Conservation (phyloP, 2,113 vertebrate species). For the Lamprologus sp. region DNA sequence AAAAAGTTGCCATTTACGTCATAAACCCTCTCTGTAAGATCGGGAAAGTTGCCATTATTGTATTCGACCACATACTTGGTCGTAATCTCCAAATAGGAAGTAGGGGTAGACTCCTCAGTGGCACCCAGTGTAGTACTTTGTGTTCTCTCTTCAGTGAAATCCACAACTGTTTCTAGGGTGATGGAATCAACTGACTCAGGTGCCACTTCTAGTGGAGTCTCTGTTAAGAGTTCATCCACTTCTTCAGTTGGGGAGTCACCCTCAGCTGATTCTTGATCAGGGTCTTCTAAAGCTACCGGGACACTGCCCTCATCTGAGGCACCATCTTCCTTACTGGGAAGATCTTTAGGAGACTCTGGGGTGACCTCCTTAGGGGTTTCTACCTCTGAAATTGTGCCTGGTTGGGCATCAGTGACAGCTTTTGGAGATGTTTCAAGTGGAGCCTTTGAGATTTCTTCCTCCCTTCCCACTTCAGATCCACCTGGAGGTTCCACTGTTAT, state of each 20-base stretch:
- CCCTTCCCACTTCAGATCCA: neutral
- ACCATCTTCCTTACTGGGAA: neutral
- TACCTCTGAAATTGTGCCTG: neutral
- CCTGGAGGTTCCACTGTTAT: neutral
- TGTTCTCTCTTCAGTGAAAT: neutral
- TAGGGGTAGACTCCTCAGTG: neutral
- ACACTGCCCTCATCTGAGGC: neutral
- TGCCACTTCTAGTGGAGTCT: neutral
- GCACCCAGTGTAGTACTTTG: conserved; percentile 21
- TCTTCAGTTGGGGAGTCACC: neutral
- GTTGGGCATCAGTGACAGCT: neutral
- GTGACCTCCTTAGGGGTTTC: neutral
- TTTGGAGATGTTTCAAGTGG: neutral
- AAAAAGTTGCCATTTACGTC: neutral
- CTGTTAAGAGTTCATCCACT: neutral
- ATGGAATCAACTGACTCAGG: neutral
- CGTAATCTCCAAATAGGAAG: neutral
- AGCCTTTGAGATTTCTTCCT: neutral
- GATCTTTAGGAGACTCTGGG: neutral
- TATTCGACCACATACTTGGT: conserved; percentile 24
- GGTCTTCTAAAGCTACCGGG: neutral
- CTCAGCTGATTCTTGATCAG: neutral
- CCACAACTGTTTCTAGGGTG: neutral
- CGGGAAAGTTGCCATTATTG: conserved; percentile 58
- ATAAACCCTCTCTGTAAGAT: neutral